Evolutionary conservation across 1,140 invertebrate genomes (phyloP).

Genomic region (Potamilus streckersoni): DNA sequence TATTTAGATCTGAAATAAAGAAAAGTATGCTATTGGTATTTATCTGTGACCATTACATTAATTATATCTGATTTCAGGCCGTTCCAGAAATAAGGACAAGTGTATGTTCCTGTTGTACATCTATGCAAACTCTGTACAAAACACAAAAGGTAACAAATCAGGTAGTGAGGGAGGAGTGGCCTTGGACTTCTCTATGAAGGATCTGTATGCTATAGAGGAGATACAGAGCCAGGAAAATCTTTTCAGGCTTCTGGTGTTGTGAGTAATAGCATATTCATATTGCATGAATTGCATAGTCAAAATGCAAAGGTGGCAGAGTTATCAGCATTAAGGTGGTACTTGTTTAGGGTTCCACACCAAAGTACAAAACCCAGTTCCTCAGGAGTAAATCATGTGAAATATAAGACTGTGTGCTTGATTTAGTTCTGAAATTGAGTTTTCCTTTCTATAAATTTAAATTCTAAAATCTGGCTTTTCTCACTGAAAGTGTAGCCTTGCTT

Average conservation of each 20-base stretch:
- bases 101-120: conserved; percentile 81
- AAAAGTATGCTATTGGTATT: not conserved
- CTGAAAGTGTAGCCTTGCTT: too few relatives aligned
- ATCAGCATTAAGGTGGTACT: too few relatives aligned
- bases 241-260: conserved; percentile 75
- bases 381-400: too few relatives aligned
- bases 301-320: too few relatives aligned
- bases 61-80: conserved; percentile 35
- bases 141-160: conserved; percentile 72
- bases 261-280: conserved; percentile 12
- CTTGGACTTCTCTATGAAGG: conserved; percentile 67
- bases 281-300: not conserved
- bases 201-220: conserved; percentile 74
- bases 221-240: conserved; percentile 82
- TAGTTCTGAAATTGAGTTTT: too few relatives aligned
- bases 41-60: not conserved
- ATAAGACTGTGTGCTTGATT: too few relatives aligned
- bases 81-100: conserved; percentile 70
- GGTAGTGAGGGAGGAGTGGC: conserved; percentile 65
- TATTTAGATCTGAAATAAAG: not conserved
- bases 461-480: too few relatives aligned
- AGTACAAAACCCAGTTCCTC: too few relatives aligned
- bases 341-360: too few relatives aligned
- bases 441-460: too few relatives aligned
- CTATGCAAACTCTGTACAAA: conserved; percentile 78